phyloP scores from a whole-genome alignment of 2,113 vertebrate species.

The Cynocephalus volans region DNA sequence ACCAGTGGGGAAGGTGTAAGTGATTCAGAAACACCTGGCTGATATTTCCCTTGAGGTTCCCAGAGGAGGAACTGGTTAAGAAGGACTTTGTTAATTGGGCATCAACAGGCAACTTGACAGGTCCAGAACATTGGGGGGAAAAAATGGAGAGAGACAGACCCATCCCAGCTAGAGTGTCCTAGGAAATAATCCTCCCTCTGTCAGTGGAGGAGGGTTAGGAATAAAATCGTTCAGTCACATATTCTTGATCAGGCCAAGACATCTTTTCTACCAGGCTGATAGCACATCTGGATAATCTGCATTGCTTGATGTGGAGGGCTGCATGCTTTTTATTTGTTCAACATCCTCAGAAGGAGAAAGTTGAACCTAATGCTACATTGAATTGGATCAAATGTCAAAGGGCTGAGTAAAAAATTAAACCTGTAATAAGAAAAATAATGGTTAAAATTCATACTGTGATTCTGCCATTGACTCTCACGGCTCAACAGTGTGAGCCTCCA shows the following conservation, averaged over 20 bases:
- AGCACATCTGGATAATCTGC: neutral
- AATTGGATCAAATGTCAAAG: neutral
- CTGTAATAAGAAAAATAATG: neutral
- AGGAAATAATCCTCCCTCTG: neutral
- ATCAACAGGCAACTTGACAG: neutral
- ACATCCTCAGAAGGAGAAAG: neutral
- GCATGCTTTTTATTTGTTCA: neutral
- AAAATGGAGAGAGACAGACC: neutral
- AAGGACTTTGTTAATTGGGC: neutral
- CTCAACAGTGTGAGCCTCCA: neutral
- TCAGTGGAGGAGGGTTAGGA: neutral
- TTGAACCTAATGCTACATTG: neutral
- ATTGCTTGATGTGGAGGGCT: neutral
- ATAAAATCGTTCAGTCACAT: neutral
- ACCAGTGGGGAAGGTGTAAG: neutral
- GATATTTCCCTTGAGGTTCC: slow-evolving; percentile 49
- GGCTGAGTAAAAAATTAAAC: neutral
- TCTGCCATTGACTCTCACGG: neutral
- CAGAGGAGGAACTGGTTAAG: slow-evolving; percentile 31
- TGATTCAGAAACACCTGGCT: slow-evolving; percentile 65
- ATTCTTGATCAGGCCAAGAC: neutral
- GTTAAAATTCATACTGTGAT: neutral
- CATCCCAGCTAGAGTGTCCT: neutral
- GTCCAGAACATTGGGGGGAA: neutral
- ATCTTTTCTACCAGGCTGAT: neutral